Base-by-base conservation (phyloP, 1,140 invertebrate species). In the Schmidtea mediterranea region DNA sequence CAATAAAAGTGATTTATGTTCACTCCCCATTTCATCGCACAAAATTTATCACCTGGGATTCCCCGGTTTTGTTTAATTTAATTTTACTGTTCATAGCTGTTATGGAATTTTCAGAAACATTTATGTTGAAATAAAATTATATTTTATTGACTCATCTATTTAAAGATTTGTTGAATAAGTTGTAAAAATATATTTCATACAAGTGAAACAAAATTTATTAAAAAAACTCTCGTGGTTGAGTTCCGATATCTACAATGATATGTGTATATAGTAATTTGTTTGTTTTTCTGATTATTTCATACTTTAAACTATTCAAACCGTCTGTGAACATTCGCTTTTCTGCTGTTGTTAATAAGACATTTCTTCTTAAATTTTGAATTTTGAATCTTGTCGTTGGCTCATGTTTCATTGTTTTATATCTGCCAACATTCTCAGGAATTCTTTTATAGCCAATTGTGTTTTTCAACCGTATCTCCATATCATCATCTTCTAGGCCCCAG, bases 401-500 rank as follows among this genome's bases (percentile, higher is more conserved):
- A 24, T 43, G 18, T 50, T 9, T 37, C 36, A 40, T 18, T 24
- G 13, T 19, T 43, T 32, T n/a, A 37, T 24, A 47, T 16, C 19
- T 51, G 36, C 51, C 51, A 46, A 40, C 48, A 36, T 39, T 47
- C 51, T 47, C 48, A 22, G 48, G 49, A 6, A 52, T 23, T 37
- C 48, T 52, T 2, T 38, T 38, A 37, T 49, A 52, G 3, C 51
- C 51, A 49, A 49, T 52, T 22, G 46, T 24, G 9, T 37, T 26
- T 16, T 39, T 46, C 49, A 51, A 62, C 59, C 60, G 58, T 49
- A 59, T 57, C 10, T 59, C 60, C 58, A 90, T 75, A 62, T 92
- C 83, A 67, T 87, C 82, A 43, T 62, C 60, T 45, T 61, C 61
- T 9, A 53, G 60, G 6, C 65, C 79, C 77, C 77, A 82, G 0